Evolutionary conservation across 2,888 invertebrate genomes (phyloP), one percentile per base, ranked within the genome.

Genomic region (Pseudococcus viburni): DNA sequence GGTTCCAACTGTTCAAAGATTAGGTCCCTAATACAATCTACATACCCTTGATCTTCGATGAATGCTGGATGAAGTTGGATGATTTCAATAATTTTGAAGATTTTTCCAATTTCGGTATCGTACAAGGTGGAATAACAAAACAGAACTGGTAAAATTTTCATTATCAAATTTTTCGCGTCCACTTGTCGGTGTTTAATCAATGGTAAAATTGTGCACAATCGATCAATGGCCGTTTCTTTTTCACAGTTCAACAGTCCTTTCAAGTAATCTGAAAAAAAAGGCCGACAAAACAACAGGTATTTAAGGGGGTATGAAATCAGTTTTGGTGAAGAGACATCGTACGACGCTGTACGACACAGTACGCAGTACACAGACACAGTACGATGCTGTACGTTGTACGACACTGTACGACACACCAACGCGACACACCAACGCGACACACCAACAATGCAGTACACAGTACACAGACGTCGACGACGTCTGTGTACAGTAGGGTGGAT

Each of bases 61-160:
- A 86, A 86, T 3, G 86, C 86, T 1, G 86, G 86, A 68, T 86
- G 86, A 86, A 73, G 8, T 8, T 46, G 59, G 0, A 86, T 22
- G 0, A 46, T 64, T 1, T 86, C 73, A 9, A 42, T 8, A 39
- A 86, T 86, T 86, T 86, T n/a, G 19, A 42, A 68, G 5, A 86
- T 19, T 7, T 46, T 19, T 1, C 19, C 17, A n/a, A 86, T 22
- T 39, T 68, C 33, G 0, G 64, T 64, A 17, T 86, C 86, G 26
- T 86, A 86, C 46, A 86, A 26, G 11, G 42, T 86, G 8, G 73
- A 73, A n/a, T 86, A 64, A 22, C 73, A 46, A 46, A 86, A 73
- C 9, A 86, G 17, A 0, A 86, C 86, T 15, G 86, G 86, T 7
- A 86, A 1, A 42, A 86, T 22, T 73, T 48, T 86, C 19, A 86